Evolutionary conservation across 2,113 vertebrate species (phyloP), one percentile per base, ranked within the genome.

Genomic region (Prietella phreatophila): DNA sequence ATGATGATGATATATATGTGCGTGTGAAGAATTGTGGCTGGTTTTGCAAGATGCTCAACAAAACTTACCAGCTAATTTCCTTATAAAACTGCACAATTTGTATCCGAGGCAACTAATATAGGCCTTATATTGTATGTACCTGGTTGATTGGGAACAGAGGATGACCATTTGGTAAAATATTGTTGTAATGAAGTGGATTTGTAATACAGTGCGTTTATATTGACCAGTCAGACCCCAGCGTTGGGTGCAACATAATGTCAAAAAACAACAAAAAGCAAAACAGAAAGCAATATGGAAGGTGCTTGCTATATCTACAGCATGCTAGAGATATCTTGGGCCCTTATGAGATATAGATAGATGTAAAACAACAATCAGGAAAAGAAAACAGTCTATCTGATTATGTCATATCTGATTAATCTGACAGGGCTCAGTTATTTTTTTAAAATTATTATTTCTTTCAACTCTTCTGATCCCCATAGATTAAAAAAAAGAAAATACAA

Each of bases 391-490:
- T 33, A 13, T 47, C 42, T 47, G 42, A 47, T 47, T 17, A 55
- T 22, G 47, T 65, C 33, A 75, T 83, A 17, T 76, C 5, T 83
- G 67, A 83, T 50, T 53, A 87, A 71, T 50, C 81, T 83, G 56
- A 69, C 78, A 78, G 27, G 7, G 67, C 53, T 71, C 27, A 17
- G 27, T 27, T 58, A n/a, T 87, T 30, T 73, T 71, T 50, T 8
- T 79, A 65, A 65, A 53, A 36, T 47, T 42, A 60, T 67, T 42
- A 25, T 33, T 50, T 53, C 27, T 71, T 7, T 81, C 39, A 20
- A 36, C 33, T 76, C n/a, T 50, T 50, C 27, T 19, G 4, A 60
- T 36, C 75, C 55, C 55, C 36, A 47, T 30, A 63, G 56, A 61
- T n/a, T 33, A 36, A 81, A 36, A 82, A 39, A 53, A 47, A 10